These are phyloP conservation scores for Cyanoderma ruficeps DNA, from an alignment of 2,113 vertebrate species.

Conservation along the genomic window DNA sequence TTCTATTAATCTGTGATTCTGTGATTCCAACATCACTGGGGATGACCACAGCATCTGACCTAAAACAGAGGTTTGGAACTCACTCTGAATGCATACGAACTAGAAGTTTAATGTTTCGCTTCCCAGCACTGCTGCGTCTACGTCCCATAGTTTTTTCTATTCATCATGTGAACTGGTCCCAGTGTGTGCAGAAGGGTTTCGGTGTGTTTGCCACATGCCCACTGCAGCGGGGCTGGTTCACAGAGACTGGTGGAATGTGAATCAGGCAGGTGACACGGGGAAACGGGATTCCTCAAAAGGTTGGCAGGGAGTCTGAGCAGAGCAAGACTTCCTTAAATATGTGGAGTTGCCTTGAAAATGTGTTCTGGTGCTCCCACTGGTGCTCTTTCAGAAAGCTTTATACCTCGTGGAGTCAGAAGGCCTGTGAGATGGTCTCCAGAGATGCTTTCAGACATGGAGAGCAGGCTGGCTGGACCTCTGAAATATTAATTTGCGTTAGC, in stretches of 20 bases:
- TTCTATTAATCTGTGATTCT: background rate
- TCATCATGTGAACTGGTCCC: background rate
- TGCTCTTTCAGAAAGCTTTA: background rate
- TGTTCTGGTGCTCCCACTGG: accelerated
- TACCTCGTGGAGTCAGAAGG: accelerated
- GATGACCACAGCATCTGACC: background rate
- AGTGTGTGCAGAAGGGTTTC: background rate
- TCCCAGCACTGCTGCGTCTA: background rate
- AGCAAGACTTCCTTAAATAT: background rate
- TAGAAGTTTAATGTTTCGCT: background rate
- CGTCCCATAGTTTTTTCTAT: background rate
- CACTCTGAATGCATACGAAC: accelerated
- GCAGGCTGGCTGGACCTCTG: no score
- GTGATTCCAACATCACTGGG: background rate
- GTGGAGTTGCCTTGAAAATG: background rate
- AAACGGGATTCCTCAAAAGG: background rate
- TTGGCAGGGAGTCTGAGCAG: background rate
- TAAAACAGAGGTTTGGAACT: background rate
- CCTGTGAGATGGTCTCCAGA: accelerated
- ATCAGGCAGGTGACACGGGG: accelerated
- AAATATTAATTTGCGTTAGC: no score
- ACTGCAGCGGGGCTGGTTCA: accelerated
- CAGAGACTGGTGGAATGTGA: accelerated
- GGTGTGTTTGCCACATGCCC: accelerated
- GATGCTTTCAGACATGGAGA: no score